Conservation (phyloP, 1,140 invertebrate genomes). For the Zaprionus lachaisei region DNA sequence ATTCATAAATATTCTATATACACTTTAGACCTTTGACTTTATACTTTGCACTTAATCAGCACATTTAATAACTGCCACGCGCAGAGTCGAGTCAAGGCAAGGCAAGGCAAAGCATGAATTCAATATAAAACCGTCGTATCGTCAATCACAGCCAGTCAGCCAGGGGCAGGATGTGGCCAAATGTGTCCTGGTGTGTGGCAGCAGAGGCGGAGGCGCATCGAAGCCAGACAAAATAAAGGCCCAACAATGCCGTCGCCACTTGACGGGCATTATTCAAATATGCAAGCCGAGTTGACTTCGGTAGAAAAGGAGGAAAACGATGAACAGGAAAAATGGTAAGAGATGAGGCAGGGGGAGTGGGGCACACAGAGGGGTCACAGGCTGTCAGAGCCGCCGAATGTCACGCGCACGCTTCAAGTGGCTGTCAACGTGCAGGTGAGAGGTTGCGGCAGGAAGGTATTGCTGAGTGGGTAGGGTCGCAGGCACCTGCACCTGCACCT, state of each 20-base stretch:
- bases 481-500: slow-evolving; percentile 10
- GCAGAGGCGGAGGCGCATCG: slow-evolving; percentile 3
- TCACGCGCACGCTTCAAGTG: slow-evolving; percentile 74
- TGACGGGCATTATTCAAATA: slow-evolving; percentile 77
- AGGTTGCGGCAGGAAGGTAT: background rate
- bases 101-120: slow-evolving; percentile 35
- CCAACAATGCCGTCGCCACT: slow-evolving; percentile 64
- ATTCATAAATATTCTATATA: slow-evolving; percentile 74
- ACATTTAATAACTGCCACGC: slow-evolving; percentile 77
- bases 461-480: background rate
- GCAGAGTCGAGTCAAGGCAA: slow-evolving; percentile 38
- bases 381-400: slow-evolving; percentile 72
- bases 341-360: background rate
- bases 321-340: slow-evolving; percentile 13
- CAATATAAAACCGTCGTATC: slow-evolving; percentile 70
- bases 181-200: slow-evolving; percentile 1
- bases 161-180: slow-evolving; percentile 28
- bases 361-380: slow-evolving; percentile 4
- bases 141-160: slow-evolving; percentile 67
- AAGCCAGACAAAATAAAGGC: slow-evolving; percentile 49
- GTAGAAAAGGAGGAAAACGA: background rate
- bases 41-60: slow-evolving; percentile 76
- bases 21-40: slow-evolving; percentile 44
- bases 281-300: slow-evolving; percentile 11
- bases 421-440: slow-evolving; percentile 46